These are phyloP conservation scores for Poliocrania exsul DNA, from an alignment of 2,797 vertebrate genomes.

Conservation along the genomic window DNA sequence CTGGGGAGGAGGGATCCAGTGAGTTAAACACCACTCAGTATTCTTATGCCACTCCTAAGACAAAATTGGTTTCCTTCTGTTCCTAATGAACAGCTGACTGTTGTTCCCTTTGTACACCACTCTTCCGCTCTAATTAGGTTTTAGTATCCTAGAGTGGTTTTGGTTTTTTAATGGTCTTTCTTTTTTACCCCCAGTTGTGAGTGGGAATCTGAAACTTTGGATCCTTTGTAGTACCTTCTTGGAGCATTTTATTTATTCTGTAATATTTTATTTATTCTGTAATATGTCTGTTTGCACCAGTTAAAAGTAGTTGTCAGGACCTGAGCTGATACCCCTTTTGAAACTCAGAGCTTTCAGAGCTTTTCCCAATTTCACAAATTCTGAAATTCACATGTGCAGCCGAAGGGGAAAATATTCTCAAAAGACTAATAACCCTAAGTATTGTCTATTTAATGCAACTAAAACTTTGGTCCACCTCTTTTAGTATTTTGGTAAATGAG, in stretches of 20 bases:
- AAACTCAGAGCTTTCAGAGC: not conserved
- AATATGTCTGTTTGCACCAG: not conserved
- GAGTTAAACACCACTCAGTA: not conserved
- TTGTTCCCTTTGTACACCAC: not conserved
- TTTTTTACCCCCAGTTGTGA: not conserved
- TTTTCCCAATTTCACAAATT: not conserved
- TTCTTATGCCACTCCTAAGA: not conserved
- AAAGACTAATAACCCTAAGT: not conserved
- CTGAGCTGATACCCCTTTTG: not conserved
- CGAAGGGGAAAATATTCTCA: not conserved
- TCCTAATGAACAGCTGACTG: not conserved
- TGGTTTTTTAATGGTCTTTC: not conserved
- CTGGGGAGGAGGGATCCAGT: not conserved
- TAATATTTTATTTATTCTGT: not conserved
- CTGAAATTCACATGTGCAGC: accelerated
- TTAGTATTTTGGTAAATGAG: not conserved
- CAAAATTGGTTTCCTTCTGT: not conserved
- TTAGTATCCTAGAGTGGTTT: not conserved
- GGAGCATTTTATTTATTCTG: not conserved
- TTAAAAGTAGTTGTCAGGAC: not conserved
- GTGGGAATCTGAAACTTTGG: not conserved
- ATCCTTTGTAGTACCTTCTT: not conserved
- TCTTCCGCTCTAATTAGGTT: not conserved
- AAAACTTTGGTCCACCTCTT: not conserved
- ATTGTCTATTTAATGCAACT: not conserved